Conservation (phyloP, 2,797 vertebrate genomes). For the Sebastes vulpes region DNA sequence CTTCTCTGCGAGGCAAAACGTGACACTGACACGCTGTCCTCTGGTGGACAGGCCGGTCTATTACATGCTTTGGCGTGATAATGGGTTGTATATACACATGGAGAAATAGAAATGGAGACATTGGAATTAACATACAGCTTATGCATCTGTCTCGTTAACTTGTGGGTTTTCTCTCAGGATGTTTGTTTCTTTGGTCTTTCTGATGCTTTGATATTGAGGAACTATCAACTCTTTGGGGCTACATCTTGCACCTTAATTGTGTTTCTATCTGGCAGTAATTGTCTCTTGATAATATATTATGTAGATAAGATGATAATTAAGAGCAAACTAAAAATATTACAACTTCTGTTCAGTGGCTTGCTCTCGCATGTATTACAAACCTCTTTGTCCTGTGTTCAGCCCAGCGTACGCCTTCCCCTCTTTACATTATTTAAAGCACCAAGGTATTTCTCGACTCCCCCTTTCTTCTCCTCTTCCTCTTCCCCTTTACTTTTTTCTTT, state of each 20-base stretch:
- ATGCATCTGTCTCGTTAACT: neutral
- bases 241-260: neutral
- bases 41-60: no score
- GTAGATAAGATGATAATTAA: neutral
- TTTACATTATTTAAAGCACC: constrained; percentile 65
- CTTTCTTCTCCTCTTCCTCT: constrained; percentile 3
- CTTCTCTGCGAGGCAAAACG: no score
- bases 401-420: constrained; percentile 29
- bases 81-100: neutral
- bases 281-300: neutral
- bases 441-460: constrained; percentile 18
- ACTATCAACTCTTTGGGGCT: no score
- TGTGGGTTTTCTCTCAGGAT: neutral
- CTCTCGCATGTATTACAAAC: neutral
- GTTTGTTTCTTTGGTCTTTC: neutral
- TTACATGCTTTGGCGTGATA: no score
- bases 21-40: no score
- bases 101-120: neutral
- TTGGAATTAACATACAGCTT: neutral
- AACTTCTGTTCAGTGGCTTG: neutral
- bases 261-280: neutral
- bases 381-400: constrained; percentile 49
- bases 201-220: neutral
- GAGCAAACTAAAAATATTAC: neutral
- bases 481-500: neutral